These are phyloP conservation scores for Melitaea cinxia DNA, from an alignment of 1,140 invertebrate genomes.

Conservation along the genomic window DNA sequence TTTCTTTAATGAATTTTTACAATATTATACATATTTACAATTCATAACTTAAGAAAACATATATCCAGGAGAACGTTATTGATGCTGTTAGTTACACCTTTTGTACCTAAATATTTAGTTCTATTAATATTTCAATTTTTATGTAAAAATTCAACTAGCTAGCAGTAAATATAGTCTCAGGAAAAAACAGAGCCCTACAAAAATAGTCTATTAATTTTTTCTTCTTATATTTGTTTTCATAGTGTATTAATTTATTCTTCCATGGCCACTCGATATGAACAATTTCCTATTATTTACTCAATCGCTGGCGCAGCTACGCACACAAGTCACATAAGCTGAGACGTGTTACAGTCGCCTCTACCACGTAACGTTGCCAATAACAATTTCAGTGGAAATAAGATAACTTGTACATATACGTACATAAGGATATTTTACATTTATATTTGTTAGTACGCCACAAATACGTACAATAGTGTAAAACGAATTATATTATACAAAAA, in stretches of 20 bases:
- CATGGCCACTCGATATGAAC: conserved; percentile 33
- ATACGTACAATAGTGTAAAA: not conserved
- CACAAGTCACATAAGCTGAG: not conserved
- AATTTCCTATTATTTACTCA: conserved; percentile 29
- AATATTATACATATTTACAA: no score
- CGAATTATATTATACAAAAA: not conserved
- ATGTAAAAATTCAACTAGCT: no score
- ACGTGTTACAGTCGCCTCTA: not conserved
- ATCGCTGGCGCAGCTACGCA: conserved; percentile 23
- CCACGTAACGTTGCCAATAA: conserved; percentile 4
- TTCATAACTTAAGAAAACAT: no score
- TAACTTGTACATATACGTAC: not conserved
- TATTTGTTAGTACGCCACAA: not conserved
- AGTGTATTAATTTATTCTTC: conserved; percentile 28
- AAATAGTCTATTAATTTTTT: not conserved
- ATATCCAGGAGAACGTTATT: no score
- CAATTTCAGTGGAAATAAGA: not conserved
- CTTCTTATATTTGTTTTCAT: not conserved
- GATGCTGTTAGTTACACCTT: no score
- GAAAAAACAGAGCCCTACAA: not conserved
- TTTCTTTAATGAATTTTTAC: no score
- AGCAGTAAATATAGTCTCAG: no score
- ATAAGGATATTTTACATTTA: not conserved
- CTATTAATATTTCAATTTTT: no score
- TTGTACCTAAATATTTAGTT: no score